Evolutionary conservation across 2,888 invertebrate species (phyloP).

Genomic region (Drosophila austrosaltans): DNA sequence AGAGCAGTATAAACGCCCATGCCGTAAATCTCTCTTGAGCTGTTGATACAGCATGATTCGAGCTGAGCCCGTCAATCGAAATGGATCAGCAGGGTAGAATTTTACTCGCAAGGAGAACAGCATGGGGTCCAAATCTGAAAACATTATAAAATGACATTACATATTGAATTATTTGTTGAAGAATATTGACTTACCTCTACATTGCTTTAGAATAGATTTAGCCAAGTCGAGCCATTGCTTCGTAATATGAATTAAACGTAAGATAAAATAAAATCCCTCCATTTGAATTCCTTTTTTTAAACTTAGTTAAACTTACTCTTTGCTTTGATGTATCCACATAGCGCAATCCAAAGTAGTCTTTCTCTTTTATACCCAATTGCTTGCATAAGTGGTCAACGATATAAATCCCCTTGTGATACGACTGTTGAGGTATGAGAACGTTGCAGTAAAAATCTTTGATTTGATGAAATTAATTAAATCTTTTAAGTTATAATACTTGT

Average conservation of each 20-base stretch:
- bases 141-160: neutral
- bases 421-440: constrained; percentile 81
- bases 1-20: constrained; percentile 96
- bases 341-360: constrained; percentile 96
- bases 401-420: constrained; percentile 94
- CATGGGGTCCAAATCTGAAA: constrained; percentile 93
- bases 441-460: too few relatives aligned
- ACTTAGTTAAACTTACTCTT: constrained; percentile 87
- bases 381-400: constrained; percentile 95
- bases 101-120: constrained; percentile 98
- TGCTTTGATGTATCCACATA: constrained; percentile 95
- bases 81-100: constrained; percentile 98
- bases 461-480: too few relatives aligned
- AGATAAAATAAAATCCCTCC: neutral
- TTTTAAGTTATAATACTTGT: too few relatives aligned
- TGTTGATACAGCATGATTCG: constrained; percentile 98
- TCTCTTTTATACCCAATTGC: constrained; percentile 94
- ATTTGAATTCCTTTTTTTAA: neutral
- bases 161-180: too few relatives aligned
- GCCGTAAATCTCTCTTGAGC: constrained; percentile 95
- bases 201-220: constrained; percentile 95
- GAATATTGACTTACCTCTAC: constrained; percentile 88
- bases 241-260: constrained; percentile 63
- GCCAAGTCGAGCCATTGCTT: constrained; percentile 97
- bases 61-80: constrained; percentile 96